Evolutionary conservation across 2,797 vertebrate species (phyloP), one percentile per base, ranked within the genome.

Genomic region (Sphaeramia orbicularis): DNA sequence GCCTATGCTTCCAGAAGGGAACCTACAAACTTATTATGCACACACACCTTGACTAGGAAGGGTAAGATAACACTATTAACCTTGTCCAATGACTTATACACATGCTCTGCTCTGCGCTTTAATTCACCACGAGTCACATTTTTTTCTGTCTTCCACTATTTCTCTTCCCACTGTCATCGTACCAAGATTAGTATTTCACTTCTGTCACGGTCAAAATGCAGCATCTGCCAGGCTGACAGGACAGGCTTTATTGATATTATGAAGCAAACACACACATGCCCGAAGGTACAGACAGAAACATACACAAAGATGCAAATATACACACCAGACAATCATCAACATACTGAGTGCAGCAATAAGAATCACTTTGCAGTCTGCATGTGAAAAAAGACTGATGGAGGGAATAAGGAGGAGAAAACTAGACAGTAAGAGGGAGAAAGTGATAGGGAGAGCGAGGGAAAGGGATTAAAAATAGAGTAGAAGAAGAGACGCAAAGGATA

Each of bases 21-120:
- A 71, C n/a, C 19, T 45, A 65, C 32, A 27, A 35, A 45, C 54
- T 56, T 35, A 43, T 35, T 35, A 35, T 47, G 71, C n/a, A 71
- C 10, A 56, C 52, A 56, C 58, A 44, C 18, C n/a, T 66, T 58
- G 27, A 61, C 35, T 37, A 43, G 30, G 7, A 63, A 36, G 7
- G 14, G 55, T 27, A 67, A 57, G 57, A 80, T 59, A 80, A 59
- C 60, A 45, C 59, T 50, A 59, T 66, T 50, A 85, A 78, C 71
- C 63, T 73, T 78, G 50, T 71, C 62, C 18, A 7, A 38, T 67
- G 64, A 71, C 61, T 80, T 65, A 77, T 48, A 59, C 8, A 21
- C 52, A 16, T 21, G 10, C 15, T n/a, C 19, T 44, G 36, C 15
- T 37, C 43, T 55, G 37, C 59, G 71, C 59, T 56, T 59, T 50